A percentile compares a stretch with the other conserved stretches of the same genome.
phyloP scores from a whole-genome alignment of 2,888 invertebrate species.

The Pandemis heparana region DNA sequence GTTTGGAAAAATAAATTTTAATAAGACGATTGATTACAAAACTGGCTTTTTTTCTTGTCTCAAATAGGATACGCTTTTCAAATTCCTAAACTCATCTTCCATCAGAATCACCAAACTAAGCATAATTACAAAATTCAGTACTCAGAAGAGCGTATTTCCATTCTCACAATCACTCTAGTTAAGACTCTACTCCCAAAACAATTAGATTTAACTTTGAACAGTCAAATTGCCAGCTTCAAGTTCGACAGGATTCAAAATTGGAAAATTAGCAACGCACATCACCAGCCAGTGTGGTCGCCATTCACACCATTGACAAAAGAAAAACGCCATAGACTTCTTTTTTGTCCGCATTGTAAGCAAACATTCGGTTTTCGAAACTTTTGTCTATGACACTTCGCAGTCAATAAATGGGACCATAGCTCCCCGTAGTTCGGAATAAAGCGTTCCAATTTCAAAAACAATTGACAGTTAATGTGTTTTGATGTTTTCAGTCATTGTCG shows the following conservation, averaged over 20 bases:
- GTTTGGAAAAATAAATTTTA: no score
- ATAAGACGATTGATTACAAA: neutral
- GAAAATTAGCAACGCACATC: constrained; percentile 80
- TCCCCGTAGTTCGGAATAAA: constrained; percentile 74
- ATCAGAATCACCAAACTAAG: neutral
- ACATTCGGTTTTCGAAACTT: constrained; percentile 55
- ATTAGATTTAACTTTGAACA: neutral
- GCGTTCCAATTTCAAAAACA: constrained; percentile 77
- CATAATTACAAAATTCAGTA: neutral
- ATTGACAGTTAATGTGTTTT: constrained; percentile 81
- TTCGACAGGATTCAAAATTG: constrained; percentile 63
- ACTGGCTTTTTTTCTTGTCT: neutral
- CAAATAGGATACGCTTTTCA: neutral
- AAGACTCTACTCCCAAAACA: neutral
- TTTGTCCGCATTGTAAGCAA: constrained; percentile 66
- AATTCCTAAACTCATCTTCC: neutral
- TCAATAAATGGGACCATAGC: constrained; percentile 64
- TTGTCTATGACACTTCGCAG: constrained; percentile 63
- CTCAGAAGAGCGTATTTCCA: neutral
- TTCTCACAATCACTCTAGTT: neutral
- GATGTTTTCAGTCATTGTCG: constrained; percentile 75
- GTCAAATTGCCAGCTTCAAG: constrained; percentile 33
- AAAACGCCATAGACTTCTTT: constrained; percentile 50
- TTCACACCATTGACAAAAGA: constrained; percentile 67
- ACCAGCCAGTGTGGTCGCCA: constrained; percentile 78